Conservation (phyloP, 2,888 invertebrate species). For the Thecophora atra region DNA sequence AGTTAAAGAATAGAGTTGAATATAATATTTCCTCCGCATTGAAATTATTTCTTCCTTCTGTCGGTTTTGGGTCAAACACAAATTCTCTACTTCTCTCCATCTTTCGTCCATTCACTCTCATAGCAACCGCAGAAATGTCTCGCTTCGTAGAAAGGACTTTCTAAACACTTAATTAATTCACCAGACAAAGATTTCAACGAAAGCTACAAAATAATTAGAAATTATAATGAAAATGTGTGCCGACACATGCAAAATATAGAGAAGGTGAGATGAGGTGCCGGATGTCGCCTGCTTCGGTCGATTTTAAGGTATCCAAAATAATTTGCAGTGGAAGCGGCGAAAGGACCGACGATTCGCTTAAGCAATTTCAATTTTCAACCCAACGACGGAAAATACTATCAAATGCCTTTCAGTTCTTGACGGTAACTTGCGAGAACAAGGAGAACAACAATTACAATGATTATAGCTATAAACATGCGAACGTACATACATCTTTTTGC, state of each 20-base stretch:
- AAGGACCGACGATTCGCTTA: slow-evolving; percentile 5
- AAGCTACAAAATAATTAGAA: slow-evolving; percentile 45
- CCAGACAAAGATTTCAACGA: slow-evolving; percentile 49
- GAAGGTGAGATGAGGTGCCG: too few species aligned
- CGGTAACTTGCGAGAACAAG: slow-evolving; percentile 26
- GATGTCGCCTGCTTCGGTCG: too few species aligned
- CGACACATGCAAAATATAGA: neutral
- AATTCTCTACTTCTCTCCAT: neutral
- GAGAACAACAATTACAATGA: slow-evolving; percentile 12
- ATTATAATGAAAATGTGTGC: slow-evolving; percentile 44
- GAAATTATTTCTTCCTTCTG: neutral
- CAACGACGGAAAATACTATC: slow-evolving; percentile 14
- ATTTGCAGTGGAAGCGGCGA: too few species aligned
- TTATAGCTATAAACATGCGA: neutral
- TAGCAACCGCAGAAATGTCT: slow-evolving; percentile 20
- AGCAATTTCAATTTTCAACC: slow-evolving; percentile 25
- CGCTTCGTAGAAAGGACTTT: slow-evolving; percentile 56
- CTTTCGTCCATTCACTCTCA: neutral
- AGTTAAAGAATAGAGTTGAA: too few species aligned
- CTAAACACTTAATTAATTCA: slow-evolving; percentile 62
- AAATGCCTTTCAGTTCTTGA: slow-evolving; percentile 22
- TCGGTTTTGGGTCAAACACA: too few species aligned
- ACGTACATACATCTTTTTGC: neutral
- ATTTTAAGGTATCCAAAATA: too few species aligned
- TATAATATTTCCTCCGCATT: too few species aligned